Base-by-base conservation (phyloP, 1,140 invertebrate genomes). In the Magallana gigas region DNA sequence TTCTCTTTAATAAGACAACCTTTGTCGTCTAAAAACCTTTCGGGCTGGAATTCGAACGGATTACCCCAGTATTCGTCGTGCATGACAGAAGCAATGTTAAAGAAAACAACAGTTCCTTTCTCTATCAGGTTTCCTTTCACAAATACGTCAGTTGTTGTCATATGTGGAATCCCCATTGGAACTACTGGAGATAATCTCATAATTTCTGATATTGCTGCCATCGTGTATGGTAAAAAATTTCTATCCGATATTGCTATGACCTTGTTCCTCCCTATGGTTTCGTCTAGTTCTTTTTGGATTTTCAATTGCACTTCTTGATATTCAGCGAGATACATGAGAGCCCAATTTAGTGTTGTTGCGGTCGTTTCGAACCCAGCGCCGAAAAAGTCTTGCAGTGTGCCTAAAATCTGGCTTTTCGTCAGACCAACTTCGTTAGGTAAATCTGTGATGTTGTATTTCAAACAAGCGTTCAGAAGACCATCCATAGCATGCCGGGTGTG, bases 291-390 rank as follows among this genome's bases (percentile, higher is more conserved):
- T 29, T 18, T 57, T 14, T 85, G 88, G 0, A 86, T 83, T 76
- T 68, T 88, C 23, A 29, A 23, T 60, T 91, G 90, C 14, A 89
- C 71, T 4, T 88, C 57, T 62, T 87, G 88, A 57, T 85, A 85
- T 14, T 81, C 82, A 12, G 86, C 85, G 29, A 88, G 71, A 12
- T 84, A 82, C 76, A 89, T 57, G 16, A 91, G 81, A 5, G 81
- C 62, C 90, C 90, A 90, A 14, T 97, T 95, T 12, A 98, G 92
- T 0, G 97, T 97, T 0, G 97, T 96, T 57, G 97, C 94, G 0
- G 97, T 97, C 0, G 98, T 98, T 92, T 99, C 98, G 23, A 97
- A 96, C 0, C 97, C 97, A 59, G 98, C 98, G 0, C 98, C 97
- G 91, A 98, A 97, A 86, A 98, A 95, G 94, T 98, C 98, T 18